Evolutionary conservation across 2,797 vertebrate species (phyloP).

Genomic region (Meda fulgida): DNA sequence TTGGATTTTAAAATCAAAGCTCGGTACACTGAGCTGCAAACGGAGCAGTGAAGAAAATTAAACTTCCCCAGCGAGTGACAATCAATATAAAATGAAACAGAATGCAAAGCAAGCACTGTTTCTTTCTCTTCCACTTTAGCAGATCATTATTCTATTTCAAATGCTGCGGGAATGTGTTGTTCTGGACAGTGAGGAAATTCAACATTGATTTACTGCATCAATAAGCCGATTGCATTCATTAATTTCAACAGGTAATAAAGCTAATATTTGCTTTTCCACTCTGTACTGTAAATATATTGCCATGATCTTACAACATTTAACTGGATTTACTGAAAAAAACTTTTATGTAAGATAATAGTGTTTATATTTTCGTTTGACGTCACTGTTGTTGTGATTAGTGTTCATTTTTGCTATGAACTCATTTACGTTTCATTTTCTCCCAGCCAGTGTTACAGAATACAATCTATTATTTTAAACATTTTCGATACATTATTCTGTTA

Average conservation of each 20-base stretch:
- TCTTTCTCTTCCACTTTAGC: slow-evolving; percentile 34
- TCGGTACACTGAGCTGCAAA: slow-evolving; percentile 62
- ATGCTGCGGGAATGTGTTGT: slow-evolving; percentile 13
- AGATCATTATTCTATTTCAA: slow-evolving; percentile 27
- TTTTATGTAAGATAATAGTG: neutral
- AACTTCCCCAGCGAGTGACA: slow-evolving; percentile 68
- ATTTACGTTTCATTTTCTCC: neutral
- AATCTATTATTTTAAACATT: neutral
- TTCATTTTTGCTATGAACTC: neutral
- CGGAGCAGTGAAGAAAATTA: slow-evolving; percentile 75
- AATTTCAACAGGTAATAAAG: slow-evolving; percentile 12
- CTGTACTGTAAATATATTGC: neutral
- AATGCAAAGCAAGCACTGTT: slow-evolving; percentile 40
- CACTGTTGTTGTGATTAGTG: neutral
- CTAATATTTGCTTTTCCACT: slow-evolving; percentile 28
- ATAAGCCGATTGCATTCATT: slow-evolving; percentile 10
- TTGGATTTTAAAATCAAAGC: slow-evolving; percentile 80
- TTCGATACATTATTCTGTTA: neutral
- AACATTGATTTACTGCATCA: slow-evolving; percentile 31
- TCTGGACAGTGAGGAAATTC: slow-evolving; percentile 18
- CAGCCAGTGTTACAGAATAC: neutral
- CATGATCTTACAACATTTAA: neutral
- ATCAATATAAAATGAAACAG: slow-evolving; percentile 73
- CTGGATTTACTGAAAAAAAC: neutral
- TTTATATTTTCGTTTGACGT: neutral